phyloP scores from a whole-genome alignment of 2,888 invertebrate genomes.

The Hetaerina titia region DNA sequence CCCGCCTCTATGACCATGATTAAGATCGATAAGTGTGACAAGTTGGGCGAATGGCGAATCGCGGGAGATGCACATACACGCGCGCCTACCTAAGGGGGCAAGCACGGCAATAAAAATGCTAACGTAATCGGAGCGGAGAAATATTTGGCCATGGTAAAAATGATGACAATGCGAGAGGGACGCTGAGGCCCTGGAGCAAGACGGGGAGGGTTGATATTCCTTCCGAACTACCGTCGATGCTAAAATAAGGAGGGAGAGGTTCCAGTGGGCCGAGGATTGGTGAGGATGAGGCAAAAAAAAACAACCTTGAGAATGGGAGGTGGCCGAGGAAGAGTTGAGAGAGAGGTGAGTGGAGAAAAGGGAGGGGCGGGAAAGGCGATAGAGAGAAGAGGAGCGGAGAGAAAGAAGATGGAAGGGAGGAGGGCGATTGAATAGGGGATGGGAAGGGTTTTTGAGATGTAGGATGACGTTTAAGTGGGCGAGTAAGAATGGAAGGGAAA shows the following conservation, averaged over 20 bases:
- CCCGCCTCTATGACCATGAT: slow-evolving; percentile 16
- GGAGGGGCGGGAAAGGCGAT: background rate
- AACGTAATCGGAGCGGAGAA: too few relatives aligned
- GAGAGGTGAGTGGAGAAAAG: background rate
- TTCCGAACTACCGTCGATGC: background rate
- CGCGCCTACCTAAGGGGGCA: background rate
- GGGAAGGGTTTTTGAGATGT: background rate
- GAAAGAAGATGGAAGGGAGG: background rate
- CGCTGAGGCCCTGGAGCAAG: too few relatives aligned
- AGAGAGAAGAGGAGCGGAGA: background rate
- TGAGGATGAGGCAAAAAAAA: background rate
- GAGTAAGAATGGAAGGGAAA: slow-evolving; percentile 33
- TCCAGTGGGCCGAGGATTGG: background rate
- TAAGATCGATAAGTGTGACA: slow-evolving; percentile 39
- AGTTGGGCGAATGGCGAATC: background rate
- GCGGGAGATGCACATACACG: too few relatives aligned
- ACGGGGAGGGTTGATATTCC: background rate
- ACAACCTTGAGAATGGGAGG: slow-evolving; percentile 20
- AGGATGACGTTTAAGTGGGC: slow-evolving; percentile 27
- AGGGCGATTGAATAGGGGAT: background rate
- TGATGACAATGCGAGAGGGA: too few relatives aligned
- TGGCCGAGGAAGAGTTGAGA: slow-evolving; percentile 16
- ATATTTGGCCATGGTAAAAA: too few relatives aligned
- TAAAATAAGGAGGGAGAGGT: slow-evolving; percentile 9
- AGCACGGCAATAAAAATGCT: too few relatives aligned